These are phyloP conservation scores for Halcyon leucocephala DNA, from an alignment of 2,797 vertebrate species.

Conservation along the genomic window DNA sequence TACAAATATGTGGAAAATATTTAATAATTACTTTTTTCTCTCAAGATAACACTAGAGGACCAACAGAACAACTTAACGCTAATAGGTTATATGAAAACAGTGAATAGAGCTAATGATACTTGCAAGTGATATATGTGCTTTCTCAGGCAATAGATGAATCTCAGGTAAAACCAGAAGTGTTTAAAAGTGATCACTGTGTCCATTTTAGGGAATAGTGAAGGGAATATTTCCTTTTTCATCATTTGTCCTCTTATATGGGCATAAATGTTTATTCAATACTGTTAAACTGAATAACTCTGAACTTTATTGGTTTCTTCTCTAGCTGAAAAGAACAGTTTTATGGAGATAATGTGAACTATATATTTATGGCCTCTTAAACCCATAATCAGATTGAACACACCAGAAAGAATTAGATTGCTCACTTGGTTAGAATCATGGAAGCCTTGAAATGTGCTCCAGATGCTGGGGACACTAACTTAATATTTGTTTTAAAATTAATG, in stretches of 20 bases:
- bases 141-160: not conserved
- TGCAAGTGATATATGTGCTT: not conserved
- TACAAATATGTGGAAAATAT: not conserved
- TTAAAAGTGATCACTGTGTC: not conserved
- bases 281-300: not conserved
- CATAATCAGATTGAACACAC: not conserved
- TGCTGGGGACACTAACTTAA: not conserved
- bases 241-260: not conserved
- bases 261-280: not conserved
- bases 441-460: not conserved
- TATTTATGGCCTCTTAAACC: constrained; percentile 19
- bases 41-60: not conserved
- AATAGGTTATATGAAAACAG: not conserved
- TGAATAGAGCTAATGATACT: not conserved
- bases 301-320: not conserved
- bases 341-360: not conserved
- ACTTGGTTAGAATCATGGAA: not conserved
- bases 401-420: not conserved
- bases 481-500: not conserved
- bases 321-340: not conserved
- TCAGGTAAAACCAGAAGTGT: not conserved
- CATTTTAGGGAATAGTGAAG: not conserved
- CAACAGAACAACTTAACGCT: not conserved
- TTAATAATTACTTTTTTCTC: not conserved
- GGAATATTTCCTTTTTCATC: not conserved